These are phyloP conservation scores for Pemphigus obesinymphae DNA, from an alignment of 1,140 invertebrate genomes.

Conservation along the genomic window DNA sequence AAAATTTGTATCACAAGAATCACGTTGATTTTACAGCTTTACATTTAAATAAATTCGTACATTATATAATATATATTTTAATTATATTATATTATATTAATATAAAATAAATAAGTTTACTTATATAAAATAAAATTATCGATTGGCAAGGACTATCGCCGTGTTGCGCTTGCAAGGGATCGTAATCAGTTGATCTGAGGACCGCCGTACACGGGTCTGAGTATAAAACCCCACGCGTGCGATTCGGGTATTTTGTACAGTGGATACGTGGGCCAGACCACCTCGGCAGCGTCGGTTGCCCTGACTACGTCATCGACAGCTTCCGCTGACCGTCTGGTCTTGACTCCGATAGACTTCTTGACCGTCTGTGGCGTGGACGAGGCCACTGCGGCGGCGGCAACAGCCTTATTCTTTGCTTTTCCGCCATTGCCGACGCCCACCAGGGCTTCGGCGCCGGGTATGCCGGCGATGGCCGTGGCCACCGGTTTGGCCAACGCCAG, in stretches of 20 bases:
- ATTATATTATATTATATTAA: background rate
- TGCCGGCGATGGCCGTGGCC: conserved; percentile 65
- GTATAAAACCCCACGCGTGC: conserved; percentile 32
- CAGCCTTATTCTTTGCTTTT: conserved; percentile 22
- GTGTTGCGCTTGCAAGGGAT: background rate
- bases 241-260: conserved; percentile 33
- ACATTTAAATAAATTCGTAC: too few species aligned
- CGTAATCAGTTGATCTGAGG: background rate
- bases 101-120: background rate
- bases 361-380: background rate
- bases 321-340: background rate
- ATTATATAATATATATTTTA: too few species aligned
- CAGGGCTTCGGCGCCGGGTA: conserved; percentile 49
- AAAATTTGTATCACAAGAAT: too few species aligned
- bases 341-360: background rate
- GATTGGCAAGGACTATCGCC: background rate
- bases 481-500: conserved; percentile 63
- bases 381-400: background rate
- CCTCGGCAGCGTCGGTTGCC: too few species aligned
- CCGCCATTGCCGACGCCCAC: conserved; percentile 42
- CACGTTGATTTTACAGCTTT: too few species aligned
- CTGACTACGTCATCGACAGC: background rate
- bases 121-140: background rate
- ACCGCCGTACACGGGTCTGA: background rate
- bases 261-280: conserved; percentile 22